These are phyloP conservation scores for Craterocephalus amniculus DNA, from an alignment of 2,797 vertebrate genomes.

Conservation along the genomic window DNA sequence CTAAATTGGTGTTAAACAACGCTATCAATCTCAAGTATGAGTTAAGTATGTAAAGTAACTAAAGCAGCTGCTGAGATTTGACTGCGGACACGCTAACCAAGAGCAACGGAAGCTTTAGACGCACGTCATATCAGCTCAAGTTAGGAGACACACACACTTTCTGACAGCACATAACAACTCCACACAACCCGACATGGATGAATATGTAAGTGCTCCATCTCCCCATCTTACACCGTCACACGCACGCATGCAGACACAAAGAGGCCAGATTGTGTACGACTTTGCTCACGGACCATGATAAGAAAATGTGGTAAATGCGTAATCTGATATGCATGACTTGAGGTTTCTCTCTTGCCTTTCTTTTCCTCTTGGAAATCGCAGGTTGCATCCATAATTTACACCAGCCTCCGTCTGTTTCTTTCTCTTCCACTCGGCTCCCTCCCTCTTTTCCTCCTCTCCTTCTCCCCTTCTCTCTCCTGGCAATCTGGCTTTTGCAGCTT, in stretches of 20 bases:
- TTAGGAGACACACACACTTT: conserved; percentile 53
- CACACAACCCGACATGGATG: conserved; percentile 64
- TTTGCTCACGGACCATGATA: conserved; percentile 82
- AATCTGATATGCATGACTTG: conserved; percentile 87
- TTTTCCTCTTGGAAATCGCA: conserved; percentile 85
- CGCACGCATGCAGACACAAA: conserved; percentile 46
- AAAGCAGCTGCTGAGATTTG: conserved; percentile 13
- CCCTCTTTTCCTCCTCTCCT: conserved; percentile 50
- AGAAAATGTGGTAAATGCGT: conserved; percentile 83
- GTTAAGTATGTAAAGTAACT: conserved; percentile 3
- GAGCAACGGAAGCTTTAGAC: conserved; percentile 39
- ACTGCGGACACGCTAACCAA: conserved; percentile 26
- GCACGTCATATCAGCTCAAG: conserved; percentile 48
- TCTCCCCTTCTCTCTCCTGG: conserved; percentile 76
- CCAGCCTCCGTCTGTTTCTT: conserved; percentile 79
- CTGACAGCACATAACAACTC: conserved; percentile 64
- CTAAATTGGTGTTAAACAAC: conserved; percentile 29
- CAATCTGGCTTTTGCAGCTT: conserved; percentile 82
- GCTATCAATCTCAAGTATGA: conserved; percentile 9
- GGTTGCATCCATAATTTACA: conserved; percentile 86
- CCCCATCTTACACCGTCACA: conserved; percentile 27
- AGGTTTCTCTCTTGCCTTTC: conserved; percentile 80
- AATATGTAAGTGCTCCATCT: conserved; percentile 59
- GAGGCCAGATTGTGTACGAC: conserved; percentile 76
- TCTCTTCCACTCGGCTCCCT: conserved; percentile 68